Base-by-base conservation (phyloP, 2,797 vertebrate species). In the Buphagus erythrorhynchus region DNA sequence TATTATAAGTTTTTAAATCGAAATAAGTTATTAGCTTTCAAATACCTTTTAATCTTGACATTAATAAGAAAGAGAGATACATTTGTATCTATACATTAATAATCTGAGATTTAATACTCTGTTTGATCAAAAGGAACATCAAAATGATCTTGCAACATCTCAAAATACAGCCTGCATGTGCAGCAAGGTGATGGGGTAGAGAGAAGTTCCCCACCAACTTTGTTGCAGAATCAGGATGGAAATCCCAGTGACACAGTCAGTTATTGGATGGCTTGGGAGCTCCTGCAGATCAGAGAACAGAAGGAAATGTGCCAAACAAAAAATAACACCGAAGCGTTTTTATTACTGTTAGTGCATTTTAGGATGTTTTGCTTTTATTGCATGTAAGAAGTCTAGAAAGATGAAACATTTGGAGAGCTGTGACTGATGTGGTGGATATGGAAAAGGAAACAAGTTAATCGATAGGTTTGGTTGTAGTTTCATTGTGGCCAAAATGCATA, bases 121-220 rank as follows among this genome's bases (percentile, higher is more conserved):
- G 52, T 84, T 91, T 96, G 83, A 96, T 97, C 95, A 97, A 97
- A 96, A 97, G 66, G 52, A 97, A 83, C 93, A 92, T 95, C 95
- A 91, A 97, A 88, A 94, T 75, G 61, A 83, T 95, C 92, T 89
- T 63, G 71, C 91, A 96, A 93, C 67, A 36, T 93, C 93, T 90
- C 93, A 92, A 97, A 97, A 97, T 65, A 21, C 15, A 86, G 33
- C 10, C 46, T 52, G 35, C 0, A 0, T 58, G 36, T 43, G 36
- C 33, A 77, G 31, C 1, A 5, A 26, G 31, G 45, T 45, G 48
- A 45, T 22, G 48, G 62, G 48, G 5, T 31, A 26, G 33, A 49
- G 31, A 75, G 11, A 77, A 45, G 25, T 5, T 88, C 49, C 31
- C 24, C 20, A 26, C 12, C 4, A 3, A n/a, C 24, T 29, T 46